A percentile compares a stretch with the other conserved stretches of the same genome.
Conservation (phyloP, 2,113 vertebrate genomes). For the Forbesichthys agassizii region DNA sequence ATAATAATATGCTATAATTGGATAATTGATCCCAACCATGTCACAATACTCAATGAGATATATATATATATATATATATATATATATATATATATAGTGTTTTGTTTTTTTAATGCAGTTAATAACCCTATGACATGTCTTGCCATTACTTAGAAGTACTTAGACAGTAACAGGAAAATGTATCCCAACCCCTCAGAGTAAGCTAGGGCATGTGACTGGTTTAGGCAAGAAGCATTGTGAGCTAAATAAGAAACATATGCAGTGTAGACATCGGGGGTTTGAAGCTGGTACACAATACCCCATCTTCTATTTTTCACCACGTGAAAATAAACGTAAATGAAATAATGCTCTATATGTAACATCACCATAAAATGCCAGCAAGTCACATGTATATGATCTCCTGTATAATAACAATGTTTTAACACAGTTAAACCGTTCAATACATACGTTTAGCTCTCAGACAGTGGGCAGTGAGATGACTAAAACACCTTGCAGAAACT, state of each 20-base stretch:
- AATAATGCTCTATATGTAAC: too few species aligned
- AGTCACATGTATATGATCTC: not conserved
- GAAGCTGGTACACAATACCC: conserved; percentile 14
- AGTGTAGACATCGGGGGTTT: conserved; percentile 9
- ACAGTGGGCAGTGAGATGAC: conserved; percentile 24
- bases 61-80: too few species aligned
- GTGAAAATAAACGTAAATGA: too few species aligned
- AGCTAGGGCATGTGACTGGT: conserved; percentile 68
- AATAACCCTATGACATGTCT: conserved; percentile 7
- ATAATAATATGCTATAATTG: too few species aligned
- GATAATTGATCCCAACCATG: not conserved
- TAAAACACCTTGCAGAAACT: conserved; percentile 21
- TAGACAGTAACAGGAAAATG: conserved; percentile 1
- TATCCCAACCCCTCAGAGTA: conserved; percentile 34
- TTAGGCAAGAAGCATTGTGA: conserved; percentile 20
- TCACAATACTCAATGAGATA: conserved; percentile 1
- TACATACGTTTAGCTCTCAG: conserved; percentile 32
- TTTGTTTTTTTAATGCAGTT: conserved; percentile 1
- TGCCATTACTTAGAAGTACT: conserved; percentile 10
- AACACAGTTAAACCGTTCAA: not conserved
- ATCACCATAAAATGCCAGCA: too few species aligned
- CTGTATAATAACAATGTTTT: conserved; percentile 26
- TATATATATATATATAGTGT: too few species aligned
- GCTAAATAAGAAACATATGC: not conserved
- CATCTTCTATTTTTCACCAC: conserved; percentile 3